phyloP scores from a whole-genome alignment of 2,888 invertebrate species.

The Mactromeris polynyma region DNA sequence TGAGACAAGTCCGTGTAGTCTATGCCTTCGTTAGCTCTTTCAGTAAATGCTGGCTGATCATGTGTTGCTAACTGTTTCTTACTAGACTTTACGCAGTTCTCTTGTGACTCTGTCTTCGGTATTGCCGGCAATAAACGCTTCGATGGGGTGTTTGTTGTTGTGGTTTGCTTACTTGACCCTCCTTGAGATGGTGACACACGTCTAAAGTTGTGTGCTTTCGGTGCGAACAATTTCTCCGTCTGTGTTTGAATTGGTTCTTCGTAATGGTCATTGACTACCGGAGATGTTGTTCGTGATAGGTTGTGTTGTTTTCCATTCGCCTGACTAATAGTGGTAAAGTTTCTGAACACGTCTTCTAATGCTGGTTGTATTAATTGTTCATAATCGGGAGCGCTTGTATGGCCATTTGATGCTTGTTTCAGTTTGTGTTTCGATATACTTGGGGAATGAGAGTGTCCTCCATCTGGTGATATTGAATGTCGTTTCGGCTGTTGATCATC shows the following conservation, averaged over 20 bases:
- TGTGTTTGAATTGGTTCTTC: slow-evolving; percentile 10
- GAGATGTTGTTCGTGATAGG: not conserved
- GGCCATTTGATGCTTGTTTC: not conserved
- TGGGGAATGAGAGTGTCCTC: not conserved
- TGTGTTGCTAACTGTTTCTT: not conserved
- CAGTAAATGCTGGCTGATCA: not conserved
- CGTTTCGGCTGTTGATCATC: not conserved
- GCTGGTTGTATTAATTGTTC: slow-evolving; percentile 1
- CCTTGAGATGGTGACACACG: not conserved
- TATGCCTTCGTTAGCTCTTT: not conserved
- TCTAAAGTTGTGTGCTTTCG: not conserved
- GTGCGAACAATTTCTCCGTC: not conserved
- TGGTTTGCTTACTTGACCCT: not conserved
- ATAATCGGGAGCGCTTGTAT: not conserved
- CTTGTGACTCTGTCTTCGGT: slow-evolving; percentile 8
- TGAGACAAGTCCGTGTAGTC: not conserved
- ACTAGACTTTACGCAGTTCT: not conserved
- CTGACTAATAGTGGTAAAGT: not conserved
- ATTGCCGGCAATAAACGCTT: slow-evolving; percentile 53
- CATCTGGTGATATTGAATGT: not conserved
- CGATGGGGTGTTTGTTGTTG: not conserved
- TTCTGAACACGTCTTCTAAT: not conserved
- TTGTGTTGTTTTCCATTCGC: not conserved
- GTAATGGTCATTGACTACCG: not conserved
- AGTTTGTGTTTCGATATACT: not conserved